These are phyloP conservation scores for Nymphalis polychloros DNA, from an alignment of 2,888 invertebrate genomes.

Conservation along the genomic window DNA sequence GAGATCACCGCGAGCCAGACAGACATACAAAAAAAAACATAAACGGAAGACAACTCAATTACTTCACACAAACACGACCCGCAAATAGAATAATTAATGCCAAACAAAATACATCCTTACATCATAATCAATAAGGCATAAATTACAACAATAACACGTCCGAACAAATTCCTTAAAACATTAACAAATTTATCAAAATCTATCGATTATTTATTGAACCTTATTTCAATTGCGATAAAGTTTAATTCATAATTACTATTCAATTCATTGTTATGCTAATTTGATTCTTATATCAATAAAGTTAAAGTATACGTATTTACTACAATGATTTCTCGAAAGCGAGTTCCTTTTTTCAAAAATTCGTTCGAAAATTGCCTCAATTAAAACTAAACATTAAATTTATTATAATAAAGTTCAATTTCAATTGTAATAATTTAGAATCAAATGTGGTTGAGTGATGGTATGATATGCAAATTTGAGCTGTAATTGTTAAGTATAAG, in stretches of 20 bases:
- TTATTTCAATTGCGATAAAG: conserved; percentile 16
- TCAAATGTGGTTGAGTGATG: conserved; percentile 31
- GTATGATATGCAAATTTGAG: conserved; percentile 50
- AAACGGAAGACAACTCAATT: conserved; percentile 75
- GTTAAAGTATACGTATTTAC: conserved; percentile 8
- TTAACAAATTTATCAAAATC: conserved; percentile 24
- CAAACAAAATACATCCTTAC: conserved; percentile 46
- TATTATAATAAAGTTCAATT: conserved; percentile 26
- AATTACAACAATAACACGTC: neutral
- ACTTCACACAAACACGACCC: conserved; percentile 63
- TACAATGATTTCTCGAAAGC: conserved; percentile 3
- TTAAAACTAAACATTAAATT: conserved; percentile 20
- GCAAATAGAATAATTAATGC: conserved; percentile 58
- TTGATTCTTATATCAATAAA: conserved; percentile 5
- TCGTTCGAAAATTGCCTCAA: conserved; percentile 31
- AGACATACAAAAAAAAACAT: conserved; percentile 44
- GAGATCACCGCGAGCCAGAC: conserved; percentile 28
- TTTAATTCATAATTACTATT: neutral
- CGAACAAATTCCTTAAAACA: conserved; percentile 21
- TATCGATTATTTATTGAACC: conserved; percentile 10
- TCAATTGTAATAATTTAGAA: conserved; percentile 23
- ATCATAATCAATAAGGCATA: conserved; percentile 31
- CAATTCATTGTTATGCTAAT: conserved; percentile 2
- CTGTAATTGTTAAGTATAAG: conserved; percentile 43
- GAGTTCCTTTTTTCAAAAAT: conserved; percentile 14